Evolutionary conservation across 2,113 vertebrate genomes (phyloP).

Genomic region (Tragelaphus imberbis): DNA sequence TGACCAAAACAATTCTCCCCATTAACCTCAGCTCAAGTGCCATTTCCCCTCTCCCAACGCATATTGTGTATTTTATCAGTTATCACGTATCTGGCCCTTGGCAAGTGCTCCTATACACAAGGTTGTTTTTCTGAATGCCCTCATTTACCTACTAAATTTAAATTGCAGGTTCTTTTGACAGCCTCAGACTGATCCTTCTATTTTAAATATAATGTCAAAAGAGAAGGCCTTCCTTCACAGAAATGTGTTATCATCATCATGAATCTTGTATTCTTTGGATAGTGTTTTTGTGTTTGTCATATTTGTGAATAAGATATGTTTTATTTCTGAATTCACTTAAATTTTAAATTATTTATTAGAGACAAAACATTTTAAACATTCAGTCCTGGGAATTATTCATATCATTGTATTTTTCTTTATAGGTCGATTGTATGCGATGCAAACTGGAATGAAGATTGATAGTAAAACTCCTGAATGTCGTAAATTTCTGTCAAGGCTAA

Average conservation of each 20-base stretch:
- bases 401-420: constrained; percentile 59
- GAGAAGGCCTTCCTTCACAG: not conserved
- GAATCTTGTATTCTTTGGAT: not conserved
- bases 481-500: constrained; percentile 95
- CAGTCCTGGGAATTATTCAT: not conserved
- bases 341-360: not conserved
- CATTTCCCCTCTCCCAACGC: not conserved
- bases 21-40: not conserved
- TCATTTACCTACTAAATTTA: not conserved
- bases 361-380: not conserved
- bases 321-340: not conserved
- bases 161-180: not conserved
- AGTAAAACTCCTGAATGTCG: constrained; percentile 95
- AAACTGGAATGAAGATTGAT: constrained; percentile 98
- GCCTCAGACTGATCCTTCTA: not conserved
- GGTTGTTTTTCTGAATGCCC: not conserved
- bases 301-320: constrained; percentile 27
- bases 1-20: not conserved
- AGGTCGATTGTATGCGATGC: constrained; percentile 97
- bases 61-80: not conserved
- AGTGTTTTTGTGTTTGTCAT: constrained; percentile 17
- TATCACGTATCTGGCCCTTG: not conserved
- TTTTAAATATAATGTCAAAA: not conserved
- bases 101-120: not conserved
- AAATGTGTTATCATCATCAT: not conserved